phyloP scores from a whole-genome alignment of 1,140 invertebrate species.

The Alviniconcha marisindica region DNA sequence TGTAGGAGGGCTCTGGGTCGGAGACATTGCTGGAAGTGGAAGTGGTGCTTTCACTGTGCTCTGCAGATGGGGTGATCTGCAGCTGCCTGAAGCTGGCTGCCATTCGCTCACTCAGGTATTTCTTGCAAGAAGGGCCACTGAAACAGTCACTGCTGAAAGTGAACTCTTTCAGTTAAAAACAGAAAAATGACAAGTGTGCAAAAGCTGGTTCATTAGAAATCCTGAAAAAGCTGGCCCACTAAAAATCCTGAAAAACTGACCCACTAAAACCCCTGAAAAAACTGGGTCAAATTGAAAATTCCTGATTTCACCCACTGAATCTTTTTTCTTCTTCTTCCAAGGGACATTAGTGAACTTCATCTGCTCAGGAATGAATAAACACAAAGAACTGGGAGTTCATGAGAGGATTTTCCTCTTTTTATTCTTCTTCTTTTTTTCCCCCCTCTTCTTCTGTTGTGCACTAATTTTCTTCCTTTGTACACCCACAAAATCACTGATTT shows the following conservation, averaged over 20 bases:
- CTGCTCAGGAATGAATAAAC: too few relatives aligned
- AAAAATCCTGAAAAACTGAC: not conserved
- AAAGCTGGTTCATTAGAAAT: too few relatives aligned
- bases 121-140: constrained; percentile 24
- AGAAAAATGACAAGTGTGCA: not conserved
- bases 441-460: too few relatives aligned
- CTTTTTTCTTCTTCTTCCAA: not conserved
- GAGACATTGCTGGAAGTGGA: not conserved
- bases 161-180: not conserved
- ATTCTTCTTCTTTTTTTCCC: too few relatives aligned
- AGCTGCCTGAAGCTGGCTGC: constrained; percentile 25
- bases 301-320: not conserved
- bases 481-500: too few relatives aligned
- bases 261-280: not conserved
- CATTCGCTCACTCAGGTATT: constrained; percentile 33
- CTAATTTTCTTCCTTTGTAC: too few relatives aligned
- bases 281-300: not conserved
- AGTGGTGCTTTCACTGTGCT: not conserved
- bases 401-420: too few relatives aligned
- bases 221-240: too few relatives aligned
- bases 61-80: not conserved
- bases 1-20: not conserved
- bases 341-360: too few relatives aligned
- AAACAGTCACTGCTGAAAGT: not conserved
- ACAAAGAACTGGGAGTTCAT: too few relatives aligned